Conservation (phyloP, 2,113 vertebrate species). For the Dolichotis patagonum region DNA sequence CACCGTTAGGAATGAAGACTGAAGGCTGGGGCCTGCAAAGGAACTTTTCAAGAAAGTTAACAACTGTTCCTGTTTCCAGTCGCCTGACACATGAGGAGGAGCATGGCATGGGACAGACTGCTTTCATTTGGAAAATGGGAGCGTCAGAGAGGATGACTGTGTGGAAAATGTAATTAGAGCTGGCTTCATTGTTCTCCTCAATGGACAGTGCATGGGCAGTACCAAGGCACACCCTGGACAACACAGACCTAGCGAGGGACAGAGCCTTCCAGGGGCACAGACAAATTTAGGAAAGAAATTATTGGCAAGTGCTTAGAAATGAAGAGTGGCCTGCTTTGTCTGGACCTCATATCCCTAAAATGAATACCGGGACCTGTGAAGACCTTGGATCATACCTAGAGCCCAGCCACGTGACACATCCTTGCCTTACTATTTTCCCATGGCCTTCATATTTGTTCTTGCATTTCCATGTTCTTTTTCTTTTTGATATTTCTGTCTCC, state of each 20-base stretch:
- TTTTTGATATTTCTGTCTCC: neutral
- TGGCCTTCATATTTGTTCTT: neutral
- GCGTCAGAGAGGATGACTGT: conserved; percentile 34
- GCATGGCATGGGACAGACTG: conserved; percentile 13
- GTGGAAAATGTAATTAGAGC: conserved; percentile 32
- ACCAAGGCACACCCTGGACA: neutral
- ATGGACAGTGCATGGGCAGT: neutral
- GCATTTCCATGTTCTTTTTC: neutral
- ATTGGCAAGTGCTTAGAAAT: neutral
- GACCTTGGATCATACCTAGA: neutral
- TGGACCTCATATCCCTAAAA: neutral
- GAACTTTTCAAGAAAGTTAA: conserved; percentile 24
- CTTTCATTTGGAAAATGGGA: conserved; percentile 55
- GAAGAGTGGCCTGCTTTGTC: neutral
- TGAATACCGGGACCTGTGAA: neutral
- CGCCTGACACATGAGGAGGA: neutral
- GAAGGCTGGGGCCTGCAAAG: neutral
- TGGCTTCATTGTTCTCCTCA: conserved; percentile 23
- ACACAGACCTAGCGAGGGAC: neutral
- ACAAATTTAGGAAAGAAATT: conserved; percentile 28
- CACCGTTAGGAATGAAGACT: neutral
- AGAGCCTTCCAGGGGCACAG: neutral
- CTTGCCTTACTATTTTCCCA: neutral
- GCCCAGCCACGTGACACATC: neutral
- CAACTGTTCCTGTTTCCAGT: conserved; percentile 11